These are phyloP conservation scores for Rhizoglyphus robini DNA, from an alignment of 1,140 invertebrate genomes.

Conservation along the genomic window DNA sequence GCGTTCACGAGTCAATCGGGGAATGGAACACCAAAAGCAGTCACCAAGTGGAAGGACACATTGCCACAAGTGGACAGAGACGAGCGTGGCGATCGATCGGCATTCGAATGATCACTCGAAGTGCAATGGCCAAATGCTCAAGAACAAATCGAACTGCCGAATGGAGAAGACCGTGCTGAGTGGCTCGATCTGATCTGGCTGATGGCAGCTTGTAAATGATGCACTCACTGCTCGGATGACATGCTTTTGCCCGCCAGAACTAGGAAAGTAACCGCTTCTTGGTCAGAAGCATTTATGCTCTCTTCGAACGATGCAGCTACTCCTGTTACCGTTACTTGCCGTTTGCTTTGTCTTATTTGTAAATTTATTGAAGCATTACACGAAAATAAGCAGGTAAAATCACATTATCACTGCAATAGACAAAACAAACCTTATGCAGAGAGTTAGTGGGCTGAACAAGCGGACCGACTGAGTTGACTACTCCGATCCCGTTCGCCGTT, in stretches of 20 bases:
- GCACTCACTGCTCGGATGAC: conserved; percentile 2
- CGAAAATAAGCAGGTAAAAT: conserved; percentile 13
- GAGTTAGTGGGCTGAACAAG: not conserved
- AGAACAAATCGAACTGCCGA: not conserved
- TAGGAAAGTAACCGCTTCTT: not conserved
- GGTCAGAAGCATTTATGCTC: not conserved
- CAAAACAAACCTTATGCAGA: conserved; percentile 7
- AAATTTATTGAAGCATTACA: not conserved
- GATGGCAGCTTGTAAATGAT: not conserved
- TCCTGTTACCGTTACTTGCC: not conserved
- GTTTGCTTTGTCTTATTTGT: conserved; percentile 3
- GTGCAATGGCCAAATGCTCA: not conserved
- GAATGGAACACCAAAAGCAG: too few species aligned
- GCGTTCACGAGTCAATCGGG: too few species aligned
- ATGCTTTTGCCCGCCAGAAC: not conserved
- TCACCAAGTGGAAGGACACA: too few species aligned
- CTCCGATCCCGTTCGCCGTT: too few species aligned
- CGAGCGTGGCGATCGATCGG: not conserved
- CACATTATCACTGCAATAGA: conserved; percentile 8
- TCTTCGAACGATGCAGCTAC: not conserved
- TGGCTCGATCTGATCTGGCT: not conserved
- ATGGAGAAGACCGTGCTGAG: not conserved
- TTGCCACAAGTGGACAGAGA: not conserved
- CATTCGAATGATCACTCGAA: not conserved
- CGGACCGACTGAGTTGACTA: not conserved